Percentiles rank a stretch among this genome's conserved stretches.
Evolutionary conservation across 2,797 vertebrate genomes (phyloP).

Genomic region (Alosa sapidissima): DNA sequence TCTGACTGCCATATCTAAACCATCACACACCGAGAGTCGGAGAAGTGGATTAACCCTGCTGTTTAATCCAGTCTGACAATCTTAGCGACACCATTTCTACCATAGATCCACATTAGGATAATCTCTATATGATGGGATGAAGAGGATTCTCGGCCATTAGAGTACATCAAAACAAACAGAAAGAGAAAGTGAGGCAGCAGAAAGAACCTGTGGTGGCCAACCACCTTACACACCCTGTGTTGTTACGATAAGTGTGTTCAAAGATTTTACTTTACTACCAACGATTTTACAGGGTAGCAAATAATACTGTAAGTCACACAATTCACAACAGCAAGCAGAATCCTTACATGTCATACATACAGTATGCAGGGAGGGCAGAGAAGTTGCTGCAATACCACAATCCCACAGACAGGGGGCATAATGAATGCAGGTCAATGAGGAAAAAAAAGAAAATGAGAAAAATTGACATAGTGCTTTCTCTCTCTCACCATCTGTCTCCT

Average conservation of each 20-base stretch:
- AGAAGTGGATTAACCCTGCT: background rate
- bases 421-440: background rate
- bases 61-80: background rate
- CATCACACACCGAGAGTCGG: background rate
- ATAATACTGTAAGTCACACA: background rate
- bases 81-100: background rate
- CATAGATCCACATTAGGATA: background rate
- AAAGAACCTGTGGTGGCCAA: background rate
- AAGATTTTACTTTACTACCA: too few species aligned
- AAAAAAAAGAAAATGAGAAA: background rate
- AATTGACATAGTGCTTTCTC: background rate
- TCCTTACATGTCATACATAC: background rate
- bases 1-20: background rate
- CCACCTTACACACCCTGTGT: too few species aligned
- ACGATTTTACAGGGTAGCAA: background rate
- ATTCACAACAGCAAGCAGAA: background rate
- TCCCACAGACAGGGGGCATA: background rate
- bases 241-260: too few species aligned
- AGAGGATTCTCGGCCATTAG: background rate
- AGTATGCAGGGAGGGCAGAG: background rate
- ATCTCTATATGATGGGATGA: background rate
- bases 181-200: too few species aligned
- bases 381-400: background rate
- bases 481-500: background rate
- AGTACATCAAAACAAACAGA: too few species aligned